Base-by-base conservation (phyloP, 2,797 vertebrate species). In the Catharus ustulatus region DNA sequence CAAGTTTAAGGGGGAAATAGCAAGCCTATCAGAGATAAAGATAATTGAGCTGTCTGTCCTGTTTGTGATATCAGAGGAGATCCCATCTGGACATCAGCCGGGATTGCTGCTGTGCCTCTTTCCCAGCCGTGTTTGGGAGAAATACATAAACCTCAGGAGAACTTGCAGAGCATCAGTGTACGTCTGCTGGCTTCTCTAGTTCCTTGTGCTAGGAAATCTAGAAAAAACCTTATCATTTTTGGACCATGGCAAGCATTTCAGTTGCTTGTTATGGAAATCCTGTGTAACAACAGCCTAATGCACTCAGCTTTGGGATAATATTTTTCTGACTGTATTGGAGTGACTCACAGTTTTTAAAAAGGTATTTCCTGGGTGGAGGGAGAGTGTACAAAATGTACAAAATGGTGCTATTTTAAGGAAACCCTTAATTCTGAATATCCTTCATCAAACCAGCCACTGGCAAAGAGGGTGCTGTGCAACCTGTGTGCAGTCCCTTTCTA, bases 81-180 rank as follows among this genome's bases (percentile, higher is more conserved):
- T 93, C 68, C 80, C 58, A 92, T 90, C 78, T 92, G 90, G 81
- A 68, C 69, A 5, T 89, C 85, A 71, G 82, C 63, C 17, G 3
- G 15, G 52, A 81, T 89, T 73, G 84, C 73, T 79, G 42, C 40
- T 21, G 1, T 66, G 69, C 42, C 5, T 32, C 81, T 87, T 96
- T 96, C 95, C 94, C 96, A 96, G 84, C 49, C 84, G 90, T 87
- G 75, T 91, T 91, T 94, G 76, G 75, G 85, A 89, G 92, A 90
- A 79, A 88, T 74, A 51, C 11, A 73, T 80, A 95, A 93, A 88
- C 29, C 97, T 95, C 95, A 80, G 59, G 89, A 95, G 93, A 80
- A 80, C 63, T 10, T 54, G 57, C 36, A 57, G 67, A 88, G 95
- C 89, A 61, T 77, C 59, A n/a, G 91, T 78, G 72, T 87, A 66